Conservation (phyloP, 2,113 vertebrate genomes). For the Festucalex cinctus region DNA sequence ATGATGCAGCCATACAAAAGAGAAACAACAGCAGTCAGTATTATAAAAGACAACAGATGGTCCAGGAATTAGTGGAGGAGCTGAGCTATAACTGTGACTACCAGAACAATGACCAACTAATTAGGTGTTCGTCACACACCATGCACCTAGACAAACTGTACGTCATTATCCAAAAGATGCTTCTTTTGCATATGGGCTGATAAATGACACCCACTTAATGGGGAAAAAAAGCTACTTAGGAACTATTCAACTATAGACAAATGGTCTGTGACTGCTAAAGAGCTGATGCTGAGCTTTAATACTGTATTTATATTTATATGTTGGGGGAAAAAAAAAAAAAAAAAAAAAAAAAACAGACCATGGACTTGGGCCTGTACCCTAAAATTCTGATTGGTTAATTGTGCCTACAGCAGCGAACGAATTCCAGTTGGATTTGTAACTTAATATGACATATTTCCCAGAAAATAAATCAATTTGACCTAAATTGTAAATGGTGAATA, state of each 20-base stretch:
- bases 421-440: no score
- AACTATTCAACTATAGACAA: not conserved
- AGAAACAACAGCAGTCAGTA: constrained; percentile 5
- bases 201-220: not conserved
- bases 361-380: no score
- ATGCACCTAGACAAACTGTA: not conserved
- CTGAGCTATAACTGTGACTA: constrained; percentile 37
- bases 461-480: no score
- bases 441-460: no score
- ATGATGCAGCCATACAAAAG: constrained; percentile 20
- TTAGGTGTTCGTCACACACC: constrained; percentile 9
- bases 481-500: no score
- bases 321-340: no score
- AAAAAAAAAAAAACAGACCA: no score
- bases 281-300: no score
- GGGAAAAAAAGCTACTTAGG: not conserved
- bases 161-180: not conserved
- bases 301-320: no score
- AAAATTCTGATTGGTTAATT: no score
- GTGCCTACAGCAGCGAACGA: no score
- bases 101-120: constrained; percentile 35
- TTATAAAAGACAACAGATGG: constrained; percentile 50
- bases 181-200: not conserved
- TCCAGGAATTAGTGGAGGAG: constrained; percentile 27
- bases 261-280: no score